These are phyloP conservation scores for Chionodraco myersi DNA, from an alignment of 2,113 vertebrate species.

Conservation along the genomic window DNA sequence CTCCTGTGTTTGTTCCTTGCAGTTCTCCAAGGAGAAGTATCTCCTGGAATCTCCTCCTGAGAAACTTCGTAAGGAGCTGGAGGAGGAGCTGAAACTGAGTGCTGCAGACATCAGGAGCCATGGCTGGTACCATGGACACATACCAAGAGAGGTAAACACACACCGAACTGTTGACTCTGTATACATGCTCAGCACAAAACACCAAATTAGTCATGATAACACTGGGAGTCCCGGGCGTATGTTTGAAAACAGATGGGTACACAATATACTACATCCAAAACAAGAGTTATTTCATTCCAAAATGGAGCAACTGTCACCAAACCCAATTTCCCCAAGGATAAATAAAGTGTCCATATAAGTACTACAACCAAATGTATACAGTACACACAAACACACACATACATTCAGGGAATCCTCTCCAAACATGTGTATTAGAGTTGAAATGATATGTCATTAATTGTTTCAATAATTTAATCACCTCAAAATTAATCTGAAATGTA, in stretches of 20 bases:
- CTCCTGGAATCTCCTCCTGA: constrained; percentile 96
- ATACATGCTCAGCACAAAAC: neutral
- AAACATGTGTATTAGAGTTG: neutral
- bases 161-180: neutral
- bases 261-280: neutral
- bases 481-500: neutral
- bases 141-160: constrained; percentile 92
- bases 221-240: neutral
- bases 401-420: neutral
- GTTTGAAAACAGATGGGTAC: constrained; percentile 14
- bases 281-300: neutral
- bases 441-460: neutral
- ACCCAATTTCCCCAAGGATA: too few relatives aligned
- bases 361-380: neutral
- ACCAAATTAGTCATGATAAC: neutral
- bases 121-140: constrained; percentile 98
- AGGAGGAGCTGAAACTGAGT: constrained; percentile 96
- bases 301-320: too few relatives aligned
- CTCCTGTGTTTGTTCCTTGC: constrained; percentile 47
- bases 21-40: constrained; percentile 99
- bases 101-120: constrained; percentile 95
- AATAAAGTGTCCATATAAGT: too few relatives aligned
- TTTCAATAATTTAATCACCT: neutral
- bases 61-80: constrained; percentile 95
- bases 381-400: neutral